Evolutionary conservation across 1,140 invertebrate species (phyloP), one percentile per base, ranked within the genome.

Genomic region (Theocolax elegans): DNA sequence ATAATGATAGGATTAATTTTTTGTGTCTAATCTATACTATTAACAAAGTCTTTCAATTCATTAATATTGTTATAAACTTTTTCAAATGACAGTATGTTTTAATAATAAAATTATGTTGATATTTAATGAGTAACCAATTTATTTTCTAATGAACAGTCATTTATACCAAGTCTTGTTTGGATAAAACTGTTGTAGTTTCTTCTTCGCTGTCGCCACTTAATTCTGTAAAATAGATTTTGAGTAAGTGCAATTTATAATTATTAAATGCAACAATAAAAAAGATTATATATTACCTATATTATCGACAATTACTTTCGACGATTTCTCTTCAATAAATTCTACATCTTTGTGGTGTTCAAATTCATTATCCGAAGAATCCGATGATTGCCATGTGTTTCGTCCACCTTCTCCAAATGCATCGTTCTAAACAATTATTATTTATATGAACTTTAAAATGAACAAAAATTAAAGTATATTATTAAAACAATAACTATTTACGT

Each of bases 121-220:
- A 56, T 46, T 69, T 49, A 29, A 65, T 44, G 71, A 75, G 74
- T 75, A 54, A 71, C 76, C 74, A 76, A 70, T 77, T 75, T 72
- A 62, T 75, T 74, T 56, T 51, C 75, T 73, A 73, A 74, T 66
- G 48, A 48, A 35, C 23, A 13, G 19, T 38, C 21, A 53, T 38
- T 72, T 17, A 72, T 54, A 62, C 53, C 29, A 72, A 67, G 29
- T 72, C 70, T 62, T 62, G 25, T 46, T 72, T 72, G 38, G 63
- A 67, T 62, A 72, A 66, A 67, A 67, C 21, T 67, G 54, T 53
- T 62, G 80, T 82, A 21, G 76, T 76, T 75, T 88, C 86, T 75
- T 88, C 87, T 79, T 88, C 87, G 66, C 87, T 87, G 71, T 85
- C 83, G 31, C 78, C 85, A 77, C 80, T 85, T 54, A 88, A 75